phyloP scores from a whole-genome alignment of 2,888 invertebrate species.

The Leucania comma region DNA sequence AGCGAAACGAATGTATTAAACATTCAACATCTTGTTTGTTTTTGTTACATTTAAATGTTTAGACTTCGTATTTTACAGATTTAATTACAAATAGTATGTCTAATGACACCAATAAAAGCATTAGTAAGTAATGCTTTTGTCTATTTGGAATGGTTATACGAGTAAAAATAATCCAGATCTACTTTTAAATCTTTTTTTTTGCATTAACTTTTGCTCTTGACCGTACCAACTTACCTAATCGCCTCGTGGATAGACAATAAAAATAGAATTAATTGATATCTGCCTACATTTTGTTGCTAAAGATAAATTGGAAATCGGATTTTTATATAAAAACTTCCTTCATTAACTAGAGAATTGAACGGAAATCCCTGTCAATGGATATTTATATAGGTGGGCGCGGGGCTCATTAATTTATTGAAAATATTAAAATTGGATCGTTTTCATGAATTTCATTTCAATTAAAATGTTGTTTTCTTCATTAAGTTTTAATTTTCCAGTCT shows the following conservation, averaged over 20 bases:
- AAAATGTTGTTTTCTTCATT: conserved; percentile 4
- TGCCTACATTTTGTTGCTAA: conserved; percentile 28
- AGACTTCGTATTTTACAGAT: not conserved
- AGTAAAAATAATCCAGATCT: too few relatives aligned
- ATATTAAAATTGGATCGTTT: conserved; percentile 22
- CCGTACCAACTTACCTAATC: not conserved
- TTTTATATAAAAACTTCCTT: conserved; percentile 65
- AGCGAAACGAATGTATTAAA: conserved; percentile 31
- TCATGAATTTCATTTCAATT: conserved; percentile 9
- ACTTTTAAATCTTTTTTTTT: not conserved
- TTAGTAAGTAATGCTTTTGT: too few relatives aligned
- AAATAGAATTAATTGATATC: conserved; percentile 17
- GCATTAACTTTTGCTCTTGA: not conserved
- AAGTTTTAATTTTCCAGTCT: not conserved
- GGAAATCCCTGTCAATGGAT: conserved; percentile 39
- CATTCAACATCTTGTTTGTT: conserved; percentile 4
- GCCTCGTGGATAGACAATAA: not conserved
- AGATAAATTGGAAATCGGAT: conserved; percentile 58
- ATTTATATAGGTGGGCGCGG: conserved; percentile 30
- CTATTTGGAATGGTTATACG: not conserved
- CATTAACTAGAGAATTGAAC: conserved; percentile 62
- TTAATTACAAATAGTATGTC: not conserved
- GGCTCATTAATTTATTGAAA: conserved; percentile 46
- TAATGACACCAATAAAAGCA: not conserved
- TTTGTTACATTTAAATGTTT: not conserved